Evolutionary conservation across 2,113 vertebrate species (phyloP).

Genomic region (Petrocephalus microphthalmus): DNA sequence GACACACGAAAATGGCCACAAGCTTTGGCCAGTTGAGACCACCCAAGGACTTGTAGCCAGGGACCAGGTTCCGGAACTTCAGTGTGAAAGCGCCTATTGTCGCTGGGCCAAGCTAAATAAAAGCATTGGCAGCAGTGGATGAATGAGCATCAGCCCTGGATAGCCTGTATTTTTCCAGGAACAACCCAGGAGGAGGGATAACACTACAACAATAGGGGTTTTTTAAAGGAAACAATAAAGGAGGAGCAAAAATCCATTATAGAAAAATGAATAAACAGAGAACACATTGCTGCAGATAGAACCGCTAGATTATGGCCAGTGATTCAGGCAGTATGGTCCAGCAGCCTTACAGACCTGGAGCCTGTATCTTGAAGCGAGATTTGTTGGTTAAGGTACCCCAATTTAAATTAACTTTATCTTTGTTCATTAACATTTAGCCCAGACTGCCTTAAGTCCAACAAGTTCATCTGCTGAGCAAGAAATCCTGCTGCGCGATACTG

Average conservation of each 20-base stretch:
- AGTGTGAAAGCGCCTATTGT: neutral
- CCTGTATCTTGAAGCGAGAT: neutral
- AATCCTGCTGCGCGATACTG: neutral
- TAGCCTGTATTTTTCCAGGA: neutral
- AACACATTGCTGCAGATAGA: neutral
- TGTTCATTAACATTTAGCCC: neutral
- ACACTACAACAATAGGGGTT: neutral
- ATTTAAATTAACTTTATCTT: neutral
- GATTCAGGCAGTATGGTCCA: neutral
- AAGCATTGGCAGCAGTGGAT: neutral
- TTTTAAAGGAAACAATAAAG: neutral
- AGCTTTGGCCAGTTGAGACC: neutral
- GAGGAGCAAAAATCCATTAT: neutral
- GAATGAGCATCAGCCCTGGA: neutral
- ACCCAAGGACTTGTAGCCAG: neutral
- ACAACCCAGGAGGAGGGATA: neutral
- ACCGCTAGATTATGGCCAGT: neutral
- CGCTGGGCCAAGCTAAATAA: neutral
- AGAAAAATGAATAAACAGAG: neutral
- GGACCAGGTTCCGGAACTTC: neutral
- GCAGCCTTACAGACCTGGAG: neutral
- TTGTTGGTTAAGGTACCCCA: neutral
- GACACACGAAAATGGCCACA: neutral
- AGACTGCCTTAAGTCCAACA: neutral
- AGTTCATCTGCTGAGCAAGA: neutral